Evolutionary conservation across 2,113 vertebrate genomes (phyloP), one percentile per base, ranked within the genome.

Genomic region (Panthera tigris): DNA sequence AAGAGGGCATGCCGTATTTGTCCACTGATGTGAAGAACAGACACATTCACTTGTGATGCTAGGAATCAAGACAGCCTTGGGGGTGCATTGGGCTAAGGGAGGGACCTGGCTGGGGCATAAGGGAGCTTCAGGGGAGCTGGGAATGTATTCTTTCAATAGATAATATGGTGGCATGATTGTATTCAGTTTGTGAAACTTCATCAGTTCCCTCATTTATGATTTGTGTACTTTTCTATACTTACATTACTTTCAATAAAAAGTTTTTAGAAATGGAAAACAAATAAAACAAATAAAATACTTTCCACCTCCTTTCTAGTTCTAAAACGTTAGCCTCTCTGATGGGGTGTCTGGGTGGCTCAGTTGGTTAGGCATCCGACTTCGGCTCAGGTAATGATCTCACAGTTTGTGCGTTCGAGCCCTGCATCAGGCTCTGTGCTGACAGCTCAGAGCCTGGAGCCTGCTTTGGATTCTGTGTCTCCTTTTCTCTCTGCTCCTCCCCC

Each of bases 151-250:
- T 82, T 9, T 57, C 31, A 6, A n/a, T 80, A 61, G 63, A 31
- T 66, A 73, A 84, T 45, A 84, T 45, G 48, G 50, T 14, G 50
- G 52, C 55, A 33, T 41, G 39, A 7, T 55, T 9, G 12, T 45
- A 12, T 48, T 61, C 48, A 31, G 14, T 86, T 66, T 74, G 92
- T 94, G 80, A 91, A 95, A 88, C 86, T 76, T 57, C 27, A 89
- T 14, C 65, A 1, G 12, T 11, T 15, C 41, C 16, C 73, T 92
- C 13, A 33, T 63, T 89, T 76, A 41, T 21, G 50, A 85, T 57
- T 36, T 36, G 2, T 36, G 27, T 45, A 36, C 76, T 79, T 83
- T 57, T 41, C 57, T 36, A 13, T 68, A 45, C 71, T 50, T 50
- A n/a, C 33, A 50, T 52, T 73, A 18, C 48, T 82, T n/a, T 69